Percentiles rank a stretch among this genome's conserved stretches.
Conservation (phyloP, 2,888 invertebrate genomes). For the Rotaria macrura region DNA sequence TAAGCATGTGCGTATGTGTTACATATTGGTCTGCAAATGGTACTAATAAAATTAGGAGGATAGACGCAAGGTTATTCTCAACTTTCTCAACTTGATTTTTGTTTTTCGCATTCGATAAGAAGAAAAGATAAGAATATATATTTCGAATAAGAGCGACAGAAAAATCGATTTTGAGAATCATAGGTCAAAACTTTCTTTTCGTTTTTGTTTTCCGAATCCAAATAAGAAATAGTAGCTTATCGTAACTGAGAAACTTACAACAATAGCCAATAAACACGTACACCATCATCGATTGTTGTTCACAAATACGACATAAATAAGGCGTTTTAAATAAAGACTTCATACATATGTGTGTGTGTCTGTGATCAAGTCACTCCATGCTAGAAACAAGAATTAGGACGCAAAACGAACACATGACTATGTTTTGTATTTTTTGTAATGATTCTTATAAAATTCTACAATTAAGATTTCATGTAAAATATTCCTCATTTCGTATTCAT, state of each 20-base stretch:
- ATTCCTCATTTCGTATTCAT: no score
- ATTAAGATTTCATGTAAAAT: not conserved
- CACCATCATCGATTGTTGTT: not conserved
- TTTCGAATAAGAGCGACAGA: not conserved
- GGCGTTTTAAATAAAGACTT: not conserved
- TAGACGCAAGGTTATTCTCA: not conserved
- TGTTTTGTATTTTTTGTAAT: no score
- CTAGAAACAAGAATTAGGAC: slow-evolving; percentile 2
- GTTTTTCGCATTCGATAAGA: no score
- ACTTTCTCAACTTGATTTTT: no score
- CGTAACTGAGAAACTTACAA: not conserved
- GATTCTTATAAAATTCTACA: not conserved
- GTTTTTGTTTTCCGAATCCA: no score
- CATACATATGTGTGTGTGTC: not conserved
- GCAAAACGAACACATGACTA: not conserved
- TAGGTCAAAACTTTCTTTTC: no score
- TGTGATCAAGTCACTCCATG: not conserved
- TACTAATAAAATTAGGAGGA: not conserved
- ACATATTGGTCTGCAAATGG: not conserved
- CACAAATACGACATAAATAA: not conserved
- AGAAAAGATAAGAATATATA: not conserved
- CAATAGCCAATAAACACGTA: not conserved
- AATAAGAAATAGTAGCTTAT: no score
- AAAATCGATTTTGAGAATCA: not conserved
- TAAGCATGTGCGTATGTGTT: not conserved